Percentiles rank a stretch among this genome's conserved stretches.
Conservation (phyloP, 1,140 invertebrate genomes). For the Matsumurasca onukii region DNA sequence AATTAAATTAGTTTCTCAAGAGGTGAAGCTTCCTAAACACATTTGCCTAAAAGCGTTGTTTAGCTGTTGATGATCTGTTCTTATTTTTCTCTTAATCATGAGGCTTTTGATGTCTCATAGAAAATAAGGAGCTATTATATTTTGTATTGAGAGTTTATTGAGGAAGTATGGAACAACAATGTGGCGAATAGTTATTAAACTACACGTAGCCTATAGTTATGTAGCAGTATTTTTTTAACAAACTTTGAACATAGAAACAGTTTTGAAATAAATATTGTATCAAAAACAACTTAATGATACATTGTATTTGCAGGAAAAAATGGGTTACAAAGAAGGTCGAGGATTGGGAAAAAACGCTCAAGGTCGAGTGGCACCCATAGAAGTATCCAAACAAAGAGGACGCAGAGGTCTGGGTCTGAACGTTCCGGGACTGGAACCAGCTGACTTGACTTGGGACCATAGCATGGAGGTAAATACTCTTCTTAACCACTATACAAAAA, state of each 20-base stretch:
- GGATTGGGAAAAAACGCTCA: slow-evolving; percentile 87
- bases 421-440: slow-evolving; percentile 61
- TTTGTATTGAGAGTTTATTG: background rate
- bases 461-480: slow-evolving; percentile 54
- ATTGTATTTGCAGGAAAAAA: slow-evolving; percentile 56
- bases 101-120: background rate
- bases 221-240: background rate
- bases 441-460: slow-evolving; percentile 64
- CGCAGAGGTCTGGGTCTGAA: slow-evolving; percentile 80
- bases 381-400: slow-evolving; percentile 78
- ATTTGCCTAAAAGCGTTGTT: no score
- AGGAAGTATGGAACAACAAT: background rate
- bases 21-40: no score
- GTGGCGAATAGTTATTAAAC: background rate
- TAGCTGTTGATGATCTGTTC: no score
- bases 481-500: background rate
- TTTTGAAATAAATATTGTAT: background rate
- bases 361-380: slow-evolving; percentile 76
- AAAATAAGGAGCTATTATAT: background rate
- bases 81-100: no score
- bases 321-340: slow-evolving; percentile 74
- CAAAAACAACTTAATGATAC: background rate
- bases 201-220: background rate
- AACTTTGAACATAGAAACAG: background rate
- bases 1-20: no score